Conservation (phyloP, 1,140 invertebrate species). For the Cotesia chilonis region DNA sequence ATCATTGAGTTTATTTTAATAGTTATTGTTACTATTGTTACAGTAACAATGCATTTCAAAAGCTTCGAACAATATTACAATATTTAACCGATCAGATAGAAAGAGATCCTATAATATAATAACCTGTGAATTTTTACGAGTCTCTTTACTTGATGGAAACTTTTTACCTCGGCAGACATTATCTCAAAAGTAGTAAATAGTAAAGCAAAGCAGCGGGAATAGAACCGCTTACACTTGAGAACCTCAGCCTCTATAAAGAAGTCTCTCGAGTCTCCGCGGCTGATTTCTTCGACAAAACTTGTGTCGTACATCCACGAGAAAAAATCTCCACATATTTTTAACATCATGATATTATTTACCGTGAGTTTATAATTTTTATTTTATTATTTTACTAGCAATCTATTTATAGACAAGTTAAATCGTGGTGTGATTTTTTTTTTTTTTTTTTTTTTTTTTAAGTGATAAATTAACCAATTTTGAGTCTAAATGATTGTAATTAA, state of each 20-base stretch:
- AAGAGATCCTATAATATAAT: too few species aligned
- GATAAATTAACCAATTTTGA: not conserved
- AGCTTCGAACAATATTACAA: not conserved
- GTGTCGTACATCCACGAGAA: constrained; percentile 42
- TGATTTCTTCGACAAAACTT: constrained; percentile 51
- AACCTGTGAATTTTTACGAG: constrained; percentile 35
- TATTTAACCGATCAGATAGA: constrained; percentile 39
- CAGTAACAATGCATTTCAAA: too few species aligned
- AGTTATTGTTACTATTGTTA: too few species aligned
- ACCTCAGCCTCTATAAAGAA: constrained; percentile 54
- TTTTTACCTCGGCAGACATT: constrained; percentile 50
- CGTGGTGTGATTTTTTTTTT: not conserved
- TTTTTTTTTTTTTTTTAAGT: not conserved
- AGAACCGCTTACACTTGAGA: constrained; percentile 46
- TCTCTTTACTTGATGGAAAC: constrained; percentile 9
- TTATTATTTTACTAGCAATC: not conserved
- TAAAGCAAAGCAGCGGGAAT: constrained; percentile 41
- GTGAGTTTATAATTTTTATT: constrained; percentile 35
- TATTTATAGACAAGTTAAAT: not conserved
- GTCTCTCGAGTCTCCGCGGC: constrained; percentile 42
- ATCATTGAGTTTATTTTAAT: too few species aligned
- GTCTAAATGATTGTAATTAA: not conserved
- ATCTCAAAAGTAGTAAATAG: constrained; percentile 55
- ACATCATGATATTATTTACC: constrained; percentile 33
- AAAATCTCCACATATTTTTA: constrained; percentile 17